Conservation (phyloP, 2,113 vertebrate genomes). For the Sturnira hondurensis region DNA sequence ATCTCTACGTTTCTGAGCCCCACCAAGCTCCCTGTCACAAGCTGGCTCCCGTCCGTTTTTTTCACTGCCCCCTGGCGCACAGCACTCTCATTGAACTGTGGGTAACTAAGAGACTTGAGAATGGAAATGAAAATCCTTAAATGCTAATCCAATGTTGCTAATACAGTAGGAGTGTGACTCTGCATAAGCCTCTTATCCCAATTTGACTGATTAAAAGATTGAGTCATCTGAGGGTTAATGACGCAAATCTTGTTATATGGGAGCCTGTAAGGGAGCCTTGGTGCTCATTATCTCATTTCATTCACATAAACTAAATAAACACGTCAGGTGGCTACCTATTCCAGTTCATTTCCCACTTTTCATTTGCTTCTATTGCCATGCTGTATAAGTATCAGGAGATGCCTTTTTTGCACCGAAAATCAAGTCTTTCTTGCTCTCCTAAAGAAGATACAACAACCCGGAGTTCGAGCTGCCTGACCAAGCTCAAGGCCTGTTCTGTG, state of each 20-base stretch:
- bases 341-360: background rate
- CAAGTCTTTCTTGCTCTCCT: background rate
- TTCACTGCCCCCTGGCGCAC: background rate
- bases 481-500: background rate
- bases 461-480: background rate
- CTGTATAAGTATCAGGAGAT: background rate
- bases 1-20: background rate
- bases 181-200: background rate
- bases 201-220: slow-evolving; percentile 18
- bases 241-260: background rate
- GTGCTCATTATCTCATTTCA: background rate
- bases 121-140: background rate
- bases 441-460: background rate
- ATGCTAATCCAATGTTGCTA: background rate
- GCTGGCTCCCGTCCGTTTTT: background rate
- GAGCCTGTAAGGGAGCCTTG: background rate
- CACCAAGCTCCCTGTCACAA: background rate
- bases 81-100: background rate
- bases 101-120: background rate
- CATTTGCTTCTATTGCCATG: background rate
- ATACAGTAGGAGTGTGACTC: background rate
- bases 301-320: background rate
- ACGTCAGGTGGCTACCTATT: background rate
- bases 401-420: background rate
- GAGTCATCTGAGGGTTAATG: background rate